Conservation (phyloP, 2,797 vertebrate genomes). For the Pangasius macronema region DNA sequence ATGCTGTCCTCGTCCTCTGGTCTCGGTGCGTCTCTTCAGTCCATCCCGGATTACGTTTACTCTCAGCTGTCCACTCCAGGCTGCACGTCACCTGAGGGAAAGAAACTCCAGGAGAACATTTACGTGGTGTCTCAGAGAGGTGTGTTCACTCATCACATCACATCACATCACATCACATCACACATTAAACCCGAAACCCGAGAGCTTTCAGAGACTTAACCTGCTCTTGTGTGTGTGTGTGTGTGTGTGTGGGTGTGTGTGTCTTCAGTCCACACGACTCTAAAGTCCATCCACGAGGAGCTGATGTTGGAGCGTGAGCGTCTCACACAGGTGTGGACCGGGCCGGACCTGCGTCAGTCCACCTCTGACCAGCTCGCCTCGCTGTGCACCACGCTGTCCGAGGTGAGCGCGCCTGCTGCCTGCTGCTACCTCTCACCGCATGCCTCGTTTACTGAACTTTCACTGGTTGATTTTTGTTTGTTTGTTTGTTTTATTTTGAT, state of each 20-base stretch:
- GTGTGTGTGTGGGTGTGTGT: neutral
- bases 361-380: constrained; percentile 70
- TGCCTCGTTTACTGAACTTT: neutral
- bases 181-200: neutral
- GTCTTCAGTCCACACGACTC: constrained; percentile 69
- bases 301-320: constrained; percentile 78
- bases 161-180: neutral
- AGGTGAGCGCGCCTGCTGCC: constrained; percentile 61
- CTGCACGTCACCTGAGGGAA: constrained; percentile 80
- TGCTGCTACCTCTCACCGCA: neutral
- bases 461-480: neutral
- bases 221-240: neutral
- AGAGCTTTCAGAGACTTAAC: neutral
- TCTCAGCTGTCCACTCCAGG: constrained; percentile 79
- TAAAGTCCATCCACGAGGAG: constrained; percentile 81
- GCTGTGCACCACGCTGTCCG: constrained; percentile 68
- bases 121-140: constrained; percentile 82
- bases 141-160: constrained; percentile 49
- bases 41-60: constrained; percentile 86
- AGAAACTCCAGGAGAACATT: constrained; percentile 87
- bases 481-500: neutral
- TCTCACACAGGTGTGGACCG: constrained; percentile 76
- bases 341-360: constrained; percentile 67
- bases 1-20: constrained; percentile 47
- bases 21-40: constrained; percentile 80